Conservation (phyloP, 35 echinoderm and acorn worm genomes). For the Hemicentrotus pulcherrimus region DNA sequence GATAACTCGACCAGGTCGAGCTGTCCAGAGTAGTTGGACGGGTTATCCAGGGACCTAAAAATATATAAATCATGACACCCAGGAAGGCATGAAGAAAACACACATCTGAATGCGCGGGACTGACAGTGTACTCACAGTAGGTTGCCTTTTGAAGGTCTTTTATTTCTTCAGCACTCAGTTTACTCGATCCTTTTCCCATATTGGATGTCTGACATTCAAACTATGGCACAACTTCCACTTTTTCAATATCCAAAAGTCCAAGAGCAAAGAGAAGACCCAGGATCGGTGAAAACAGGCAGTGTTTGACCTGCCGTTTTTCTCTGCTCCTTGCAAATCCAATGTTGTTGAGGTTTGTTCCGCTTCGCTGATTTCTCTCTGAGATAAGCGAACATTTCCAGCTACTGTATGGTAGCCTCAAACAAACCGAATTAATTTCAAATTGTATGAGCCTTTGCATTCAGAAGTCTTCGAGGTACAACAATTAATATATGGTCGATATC, state of each 20-base stretch:
- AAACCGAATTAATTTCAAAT: not conserved
- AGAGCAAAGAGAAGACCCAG: not conserved
- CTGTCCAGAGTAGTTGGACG: too few species aligned
- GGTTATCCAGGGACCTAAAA: too few species aligned
- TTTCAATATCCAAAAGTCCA: not conserved
- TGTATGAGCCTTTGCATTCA: not conserved
- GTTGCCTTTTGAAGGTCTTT: constrained; percentile 72
- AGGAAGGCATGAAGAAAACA: not conserved
- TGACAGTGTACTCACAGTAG: constrained; percentile 66
- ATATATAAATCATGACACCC: too few species aligned
- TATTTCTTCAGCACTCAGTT: constrained; percentile 70
- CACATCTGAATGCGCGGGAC: not conserved
- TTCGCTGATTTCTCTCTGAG: not conserved
- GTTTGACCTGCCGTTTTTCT: not conserved
- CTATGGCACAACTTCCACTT: not conserved
- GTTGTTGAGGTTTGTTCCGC: not conserved
- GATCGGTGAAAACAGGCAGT: not conserved
- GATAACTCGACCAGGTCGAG: too few species aligned
- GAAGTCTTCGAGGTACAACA: too few species aligned
- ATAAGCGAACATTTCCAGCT: not conserved
- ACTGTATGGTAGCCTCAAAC: not conserved
- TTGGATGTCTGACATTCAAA: not conserved
- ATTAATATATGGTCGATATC: too few species aligned
- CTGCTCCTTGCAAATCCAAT: not conserved
- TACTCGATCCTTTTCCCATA: constrained; percentile 84